Conservation (phyloP, 2,113 vertebrate species). For the Pseudorasbora parva region DNA sequence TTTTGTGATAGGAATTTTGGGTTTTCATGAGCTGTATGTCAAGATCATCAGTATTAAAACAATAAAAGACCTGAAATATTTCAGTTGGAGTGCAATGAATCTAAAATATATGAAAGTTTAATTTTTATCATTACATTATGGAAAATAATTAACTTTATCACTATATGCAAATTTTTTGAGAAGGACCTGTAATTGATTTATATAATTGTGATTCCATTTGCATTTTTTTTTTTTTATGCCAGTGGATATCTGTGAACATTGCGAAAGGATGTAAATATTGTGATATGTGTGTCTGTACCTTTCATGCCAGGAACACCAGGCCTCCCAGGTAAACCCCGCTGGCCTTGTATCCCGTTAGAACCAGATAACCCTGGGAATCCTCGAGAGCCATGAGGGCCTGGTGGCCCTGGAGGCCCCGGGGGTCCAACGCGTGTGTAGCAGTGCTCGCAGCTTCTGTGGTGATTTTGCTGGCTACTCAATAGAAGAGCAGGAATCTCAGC, state of each 20-base stretch:
- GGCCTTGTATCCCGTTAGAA: slow-evolving; percentile 82
- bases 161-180: no score
- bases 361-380: slow-evolving; percentile 88
- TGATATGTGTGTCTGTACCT: slow-evolving; percentile 75
- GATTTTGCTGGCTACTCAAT: slow-evolving; percentile 82
- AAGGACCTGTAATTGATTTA: no score
- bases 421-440: slow-evolving; percentile 81
- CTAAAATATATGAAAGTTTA: no score
- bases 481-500: slow-evolving; percentile 86
- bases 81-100: no score
- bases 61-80: no score
- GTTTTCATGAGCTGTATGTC: no score
- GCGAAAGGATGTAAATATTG: neutral
- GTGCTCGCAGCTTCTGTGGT: slow-evolving; percentile 82
- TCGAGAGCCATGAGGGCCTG: slow-evolving; percentile 83
- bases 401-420: slow-evolving; percentile 84
- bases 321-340: slow-evolving; percentile 81
- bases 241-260: neutral
- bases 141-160: no score
- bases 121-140: no score
- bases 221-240: no score
- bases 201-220: no score
- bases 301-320: slow-evolving; percentile 85
- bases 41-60: no score
- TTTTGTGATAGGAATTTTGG: no score